Evolutionary conservation across 1,140 invertebrate species (phyloP).

Genomic region (Nasonia giraulti): DNA sequence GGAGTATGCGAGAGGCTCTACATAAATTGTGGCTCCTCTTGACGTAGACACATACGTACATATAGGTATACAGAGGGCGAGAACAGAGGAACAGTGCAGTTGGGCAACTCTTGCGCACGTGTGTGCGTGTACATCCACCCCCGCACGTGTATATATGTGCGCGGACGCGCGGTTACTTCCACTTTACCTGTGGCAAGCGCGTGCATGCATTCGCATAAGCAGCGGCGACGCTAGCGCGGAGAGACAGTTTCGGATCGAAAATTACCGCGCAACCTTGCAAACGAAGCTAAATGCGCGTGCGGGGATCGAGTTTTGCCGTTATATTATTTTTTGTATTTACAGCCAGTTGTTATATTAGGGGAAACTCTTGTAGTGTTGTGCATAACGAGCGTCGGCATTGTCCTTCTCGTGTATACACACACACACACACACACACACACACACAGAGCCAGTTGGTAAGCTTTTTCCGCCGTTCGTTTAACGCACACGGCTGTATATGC

Average conservation of each 20-base stretch:
- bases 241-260: background rate
- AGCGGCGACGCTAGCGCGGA: background rate
- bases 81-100: background rate
- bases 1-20: background rate
- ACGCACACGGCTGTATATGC: background rate
- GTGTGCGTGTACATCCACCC: background rate
- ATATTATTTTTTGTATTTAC: no score
- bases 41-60: background rate
- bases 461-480: background rate
- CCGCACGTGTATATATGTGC: background rate
- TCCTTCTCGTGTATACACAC: background rate
- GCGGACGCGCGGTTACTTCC: background rate
- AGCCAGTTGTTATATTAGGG: background rate
- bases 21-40: slow-evolving; percentile 15
- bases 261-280: background rate
- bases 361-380: no score
- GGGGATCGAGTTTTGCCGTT: no score
- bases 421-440: no score
- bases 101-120: background rate
- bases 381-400: background rate
- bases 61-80: no score
- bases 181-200: background rate
- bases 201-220: background rate
- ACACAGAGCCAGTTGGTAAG: background rate
- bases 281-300: background rate